Conservation (phyloP, 1,140 invertebrate genomes). For the Megathymus violae region DNA sequence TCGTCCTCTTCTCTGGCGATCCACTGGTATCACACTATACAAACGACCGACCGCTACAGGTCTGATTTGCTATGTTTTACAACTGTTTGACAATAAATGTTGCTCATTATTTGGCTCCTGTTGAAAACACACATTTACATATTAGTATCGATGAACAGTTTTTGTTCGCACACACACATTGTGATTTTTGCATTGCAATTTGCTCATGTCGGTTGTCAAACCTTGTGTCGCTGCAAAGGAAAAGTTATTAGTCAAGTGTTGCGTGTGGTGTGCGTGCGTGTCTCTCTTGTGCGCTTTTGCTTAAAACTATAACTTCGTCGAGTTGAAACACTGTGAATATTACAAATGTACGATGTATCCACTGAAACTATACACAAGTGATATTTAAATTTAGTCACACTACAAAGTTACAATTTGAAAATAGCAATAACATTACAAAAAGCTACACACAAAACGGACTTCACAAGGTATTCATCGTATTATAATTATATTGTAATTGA, state of each 20-base stretch:
- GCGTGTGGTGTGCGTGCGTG: conserved; percentile 29
- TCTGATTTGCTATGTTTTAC: conserved; percentile 48
- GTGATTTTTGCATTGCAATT: conserved; percentile 29
- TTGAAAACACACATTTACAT: conserved; percentile 73
- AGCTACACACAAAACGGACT: not conserved
- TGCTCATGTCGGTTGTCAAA: conserved; percentile 44
- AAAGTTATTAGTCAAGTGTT: conserved; percentile 43
- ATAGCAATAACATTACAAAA: not conserved
- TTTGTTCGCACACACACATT: conserved; percentile 10
- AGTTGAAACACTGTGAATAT: not conserved
- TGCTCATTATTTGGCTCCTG: conserved; percentile 63
- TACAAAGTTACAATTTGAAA: too few species aligned
- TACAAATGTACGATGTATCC: not conserved
- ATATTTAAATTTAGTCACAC: not conserved
- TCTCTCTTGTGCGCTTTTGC: not conserved
- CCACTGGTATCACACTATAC: conserved; percentile 68
- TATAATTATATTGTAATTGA: too few species aligned
- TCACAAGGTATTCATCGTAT: not conserved
- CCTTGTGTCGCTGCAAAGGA: conserved; percentile 56
- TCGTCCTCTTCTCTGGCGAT: conserved; percentile 57
- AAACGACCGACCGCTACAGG: conserved; percentile 50
- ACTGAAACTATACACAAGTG: not conserved
- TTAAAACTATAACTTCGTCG: not conserved
- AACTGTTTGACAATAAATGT: conserved; percentile 57
- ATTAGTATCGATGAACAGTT: conserved; percentile 66